Percentiles rank a stretch among this genome's conserved stretches.
Evolutionary conservation across 2,797 vertebrate genomes (phyloP).

Genomic region (Lerista edwardsae): DNA sequence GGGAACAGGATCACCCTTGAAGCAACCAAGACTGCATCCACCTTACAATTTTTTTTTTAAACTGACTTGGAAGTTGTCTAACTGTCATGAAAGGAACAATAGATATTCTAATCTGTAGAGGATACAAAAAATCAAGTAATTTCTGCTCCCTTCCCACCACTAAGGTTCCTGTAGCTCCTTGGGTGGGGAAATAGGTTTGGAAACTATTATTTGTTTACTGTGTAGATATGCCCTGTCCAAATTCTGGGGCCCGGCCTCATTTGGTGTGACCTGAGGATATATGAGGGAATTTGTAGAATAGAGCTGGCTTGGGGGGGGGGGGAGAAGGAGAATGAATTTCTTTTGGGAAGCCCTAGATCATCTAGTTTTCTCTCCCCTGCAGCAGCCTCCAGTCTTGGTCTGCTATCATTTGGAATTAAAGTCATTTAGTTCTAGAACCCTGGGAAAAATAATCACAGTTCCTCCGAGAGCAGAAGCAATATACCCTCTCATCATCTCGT

Average conservation of each 20-base stretch:
- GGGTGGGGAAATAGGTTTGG: neutral
- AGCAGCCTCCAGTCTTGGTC: neutral
- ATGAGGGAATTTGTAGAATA: neutral
- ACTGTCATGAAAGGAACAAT: neutral
- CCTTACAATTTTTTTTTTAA: neutral
- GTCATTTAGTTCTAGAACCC: neutral
- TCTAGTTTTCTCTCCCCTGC: neutral
- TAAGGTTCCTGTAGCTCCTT: neutral
- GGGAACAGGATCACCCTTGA: neutral
- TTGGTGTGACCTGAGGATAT: neutral
- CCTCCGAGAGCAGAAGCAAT: neutral
- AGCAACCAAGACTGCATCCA: neutral
- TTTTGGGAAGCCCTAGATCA: neutral
- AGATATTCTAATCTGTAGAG: neutral
- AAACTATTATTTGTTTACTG: neutral
- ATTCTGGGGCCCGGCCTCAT: neutral
- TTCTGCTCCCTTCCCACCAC: neutral
- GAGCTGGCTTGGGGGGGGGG: neutral
- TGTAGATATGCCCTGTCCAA: neutral
- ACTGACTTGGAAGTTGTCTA: slow-evolving; percentile 1
- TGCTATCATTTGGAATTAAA: neutral
- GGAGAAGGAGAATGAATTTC: too few species aligned
- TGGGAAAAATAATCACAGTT: neutral
- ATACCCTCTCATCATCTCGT: neutral
- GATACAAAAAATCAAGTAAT: neutral